Evolutionary conservation across 2,113 vertebrate species (phyloP).

Genomic region (Probosciger aterrimus): DNA sequence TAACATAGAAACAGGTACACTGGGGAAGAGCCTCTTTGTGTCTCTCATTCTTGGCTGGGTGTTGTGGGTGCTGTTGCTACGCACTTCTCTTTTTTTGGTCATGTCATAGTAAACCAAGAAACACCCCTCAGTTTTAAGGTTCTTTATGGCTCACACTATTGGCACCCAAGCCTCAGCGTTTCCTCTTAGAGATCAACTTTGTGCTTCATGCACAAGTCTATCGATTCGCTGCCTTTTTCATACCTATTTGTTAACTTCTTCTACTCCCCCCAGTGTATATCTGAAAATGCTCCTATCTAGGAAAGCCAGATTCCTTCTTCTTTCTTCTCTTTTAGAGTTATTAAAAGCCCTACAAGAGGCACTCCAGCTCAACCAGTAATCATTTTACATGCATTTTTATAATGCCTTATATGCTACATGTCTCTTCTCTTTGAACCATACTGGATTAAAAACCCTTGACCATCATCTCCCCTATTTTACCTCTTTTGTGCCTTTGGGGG

Average conservation of each 20-base stretch:
- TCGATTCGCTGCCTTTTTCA: not conserved
- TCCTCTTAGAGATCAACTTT: not conserved
- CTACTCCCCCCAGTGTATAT: not conserved
- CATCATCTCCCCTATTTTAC: not conserved
- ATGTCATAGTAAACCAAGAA: not conserved
- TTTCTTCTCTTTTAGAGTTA: not conserved
- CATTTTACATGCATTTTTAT: not conserved
- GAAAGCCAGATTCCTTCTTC: not conserved
- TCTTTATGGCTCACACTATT: not conserved
- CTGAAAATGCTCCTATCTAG: not conserved
- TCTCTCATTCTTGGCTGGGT: not conserved
- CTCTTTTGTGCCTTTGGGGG: not conserved
- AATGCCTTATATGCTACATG: not conserved
- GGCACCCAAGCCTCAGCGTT: not conserved
- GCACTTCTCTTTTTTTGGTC: not conserved
- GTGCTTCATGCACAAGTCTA: not conserved
- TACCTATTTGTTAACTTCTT: not conserved
- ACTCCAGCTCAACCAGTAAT: not conserved
- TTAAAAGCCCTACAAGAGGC: not conserved
- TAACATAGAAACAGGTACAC: not conserved
- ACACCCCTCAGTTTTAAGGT: not conserved
- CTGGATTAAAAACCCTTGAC: not conserved
- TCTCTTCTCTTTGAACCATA: not conserved
- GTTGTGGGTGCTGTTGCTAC: not conserved
- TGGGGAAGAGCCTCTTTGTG: not conserved